Conservation (phyloP, 2,888 invertebrate genomes). For the Phytoseiulus persimilis region DNA sequence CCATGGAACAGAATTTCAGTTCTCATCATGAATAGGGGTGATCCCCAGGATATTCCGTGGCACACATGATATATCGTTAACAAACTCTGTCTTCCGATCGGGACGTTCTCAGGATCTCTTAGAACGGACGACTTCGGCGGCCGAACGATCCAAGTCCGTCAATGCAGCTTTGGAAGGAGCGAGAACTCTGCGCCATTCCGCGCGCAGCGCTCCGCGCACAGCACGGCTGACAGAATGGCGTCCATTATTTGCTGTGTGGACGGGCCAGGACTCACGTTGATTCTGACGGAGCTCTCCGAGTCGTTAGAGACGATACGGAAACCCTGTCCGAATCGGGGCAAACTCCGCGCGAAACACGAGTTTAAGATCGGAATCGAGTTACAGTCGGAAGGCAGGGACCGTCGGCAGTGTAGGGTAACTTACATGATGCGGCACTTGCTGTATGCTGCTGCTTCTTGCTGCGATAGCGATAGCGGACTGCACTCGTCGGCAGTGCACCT, state of each 20-base stretch:
- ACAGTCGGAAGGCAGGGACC: not conserved
- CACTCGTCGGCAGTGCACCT: not conserved
- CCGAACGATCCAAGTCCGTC: not conserved
- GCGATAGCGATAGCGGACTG: not conserved
- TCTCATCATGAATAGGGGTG: no score
- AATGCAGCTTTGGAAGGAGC: not conserved
- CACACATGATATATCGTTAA: no score
- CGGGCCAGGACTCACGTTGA: not conserved
- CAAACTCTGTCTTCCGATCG: not conserved
- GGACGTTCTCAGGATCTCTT: not conserved
- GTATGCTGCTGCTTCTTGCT: not conserved
- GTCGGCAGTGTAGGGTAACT: not conserved
- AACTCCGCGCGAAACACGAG: not conserved
- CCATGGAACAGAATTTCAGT: no score
- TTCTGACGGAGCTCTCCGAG: not conserved
- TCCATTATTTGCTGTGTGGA: not conserved
- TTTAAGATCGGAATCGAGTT: not conserved
- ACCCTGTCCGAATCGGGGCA: not conserved
- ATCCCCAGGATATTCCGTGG: no score
- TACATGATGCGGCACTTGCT: slow-evolving; percentile 5
- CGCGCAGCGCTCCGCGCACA: not conserved
- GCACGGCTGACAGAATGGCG: not conserved
- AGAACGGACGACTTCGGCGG: not conserved
- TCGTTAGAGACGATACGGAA: not conserved
- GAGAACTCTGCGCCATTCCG: slow-evolving; percentile 5